phyloP scores from a whole-genome alignment of 2,113 vertebrate species.

The Embiotoca jacksoni region DNA sequence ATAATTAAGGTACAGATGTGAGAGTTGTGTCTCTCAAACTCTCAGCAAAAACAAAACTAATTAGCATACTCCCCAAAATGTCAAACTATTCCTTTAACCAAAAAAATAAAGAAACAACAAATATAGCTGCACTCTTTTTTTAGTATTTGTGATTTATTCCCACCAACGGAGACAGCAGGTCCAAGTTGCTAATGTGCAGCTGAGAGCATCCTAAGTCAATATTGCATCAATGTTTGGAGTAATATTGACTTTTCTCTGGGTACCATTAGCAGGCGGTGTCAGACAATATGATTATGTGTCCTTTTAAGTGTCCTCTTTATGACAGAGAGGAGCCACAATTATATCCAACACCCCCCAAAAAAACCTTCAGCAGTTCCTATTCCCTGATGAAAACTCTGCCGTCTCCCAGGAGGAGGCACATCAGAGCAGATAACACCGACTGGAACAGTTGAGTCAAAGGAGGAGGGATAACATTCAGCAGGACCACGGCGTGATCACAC shows the following conservation, averaged over 20 bases:
- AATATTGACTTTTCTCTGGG: conserved; percentile 72
- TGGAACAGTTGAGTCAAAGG: conserved; percentile 44
- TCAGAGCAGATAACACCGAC: conserved; percentile 47
- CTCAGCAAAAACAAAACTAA: too few relatives aligned
- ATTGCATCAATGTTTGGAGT: conserved; percentile 62
- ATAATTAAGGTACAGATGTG: neutral
- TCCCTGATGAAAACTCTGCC: conserved; percentile 46
- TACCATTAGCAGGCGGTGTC: conserved; percentile 56
- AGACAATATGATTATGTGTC: conserved; percentile 60
- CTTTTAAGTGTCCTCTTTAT: conserved; percentile 52
- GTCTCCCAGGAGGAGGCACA: conserved; percentile 53
- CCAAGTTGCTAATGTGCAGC: conserved; percentile 55
- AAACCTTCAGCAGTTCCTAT: conserved; percentile 33
- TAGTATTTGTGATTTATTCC: neutral
- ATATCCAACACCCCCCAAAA: conserved; percentile 41
- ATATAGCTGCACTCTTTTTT: too few relatives aligned
- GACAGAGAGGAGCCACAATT: conserved; percentile 44
- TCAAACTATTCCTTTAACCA: too few relatives aligned
- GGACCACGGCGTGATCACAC: neutral
- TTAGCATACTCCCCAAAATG: neutral
- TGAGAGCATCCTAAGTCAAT: conserved; percentile 61
- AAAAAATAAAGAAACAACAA: too few relatives aligned
- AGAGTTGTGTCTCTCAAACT: neutral
- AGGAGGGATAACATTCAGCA: conserved; percentile 21
- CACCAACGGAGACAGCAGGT: conserved; percentile 33